Evolutionary conservation across 1,140 invertebrate species (phyloP), one percentile per base, ranked within the genome.

Genomic region (Temnothorax curvispinosus): DNA sequence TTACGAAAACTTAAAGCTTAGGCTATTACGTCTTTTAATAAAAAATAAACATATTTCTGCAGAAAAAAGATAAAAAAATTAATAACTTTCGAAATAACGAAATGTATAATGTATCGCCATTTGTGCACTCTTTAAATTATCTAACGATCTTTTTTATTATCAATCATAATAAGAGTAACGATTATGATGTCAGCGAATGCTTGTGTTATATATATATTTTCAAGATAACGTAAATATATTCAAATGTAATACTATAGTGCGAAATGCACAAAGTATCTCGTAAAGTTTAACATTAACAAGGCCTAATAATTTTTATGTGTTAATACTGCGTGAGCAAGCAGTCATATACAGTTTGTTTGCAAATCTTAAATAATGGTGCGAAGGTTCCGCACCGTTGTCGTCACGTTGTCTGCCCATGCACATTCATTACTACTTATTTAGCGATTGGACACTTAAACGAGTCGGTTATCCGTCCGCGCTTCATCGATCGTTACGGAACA

Each of bases 401-500:
- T 60, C 54, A 47, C 69, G 41, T 60, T 82, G 80, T 60, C 80
- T 32, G 80, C 32, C 18, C 41, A 84, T 84, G 27, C 54, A 75
- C 69, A n/a, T 74, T 38, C 54, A 56, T 74, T 84, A 84, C 80
- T 75, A 74, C 80, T 84, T 84, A 84, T 56, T 84, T 84, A 81
- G 38, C 54, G 32, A 50, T 41, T 71, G 80, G 27, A 60, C 27
- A 74, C 69, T 74, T 60, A 44, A 78, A 18, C 52, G 27, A 60
- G 69, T 54, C 67, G 54, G 27, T 54, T 82, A 38, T 82, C 52
- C 65, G 52, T 74, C 27, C 27, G 27, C 67, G 69, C 67, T 74
- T 62, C 80, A 84, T 84, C 80, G 80, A 84, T 74, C 69, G 80
- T 84, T 74, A 75, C 80, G 54, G 41, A 27, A 84, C 80, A 84